A percentile compares a stretch with the other conserved stretches of the same genome.
Conservation (phyloP, 2,888 invertebrate genomes). For the Acleris laterana region DNA sequence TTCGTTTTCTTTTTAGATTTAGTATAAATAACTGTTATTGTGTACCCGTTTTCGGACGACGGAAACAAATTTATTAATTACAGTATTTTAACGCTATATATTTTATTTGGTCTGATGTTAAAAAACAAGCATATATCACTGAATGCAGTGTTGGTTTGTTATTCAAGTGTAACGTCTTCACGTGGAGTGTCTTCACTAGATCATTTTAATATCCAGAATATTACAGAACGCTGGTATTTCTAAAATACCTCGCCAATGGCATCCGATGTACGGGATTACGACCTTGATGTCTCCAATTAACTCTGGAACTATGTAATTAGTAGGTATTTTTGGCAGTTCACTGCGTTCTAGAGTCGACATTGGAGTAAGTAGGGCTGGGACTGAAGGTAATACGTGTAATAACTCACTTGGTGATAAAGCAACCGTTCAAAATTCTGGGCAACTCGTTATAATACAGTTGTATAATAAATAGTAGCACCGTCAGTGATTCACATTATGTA, state of each 20-base stretch:
- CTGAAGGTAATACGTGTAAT: constrained; percentile 13
- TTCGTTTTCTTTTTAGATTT: too few relatives aligned
- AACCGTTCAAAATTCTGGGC: background rate
- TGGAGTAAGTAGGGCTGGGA: constrained; percentile 2
- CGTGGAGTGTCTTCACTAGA: background rate
- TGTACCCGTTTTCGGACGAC: too few relatives aligned
- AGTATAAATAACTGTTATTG: too few relatives aligned
- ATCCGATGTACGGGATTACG: constrained; percentile 20
- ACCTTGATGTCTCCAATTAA: constrained; percentile 36
- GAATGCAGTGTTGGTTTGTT: background rate
- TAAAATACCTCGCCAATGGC: constrained; percentile 32
- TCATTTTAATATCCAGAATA: constrained; percentile 6
- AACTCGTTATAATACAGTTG: background rate
- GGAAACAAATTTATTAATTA: too few relatives aligned
- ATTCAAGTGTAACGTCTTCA: background rate
- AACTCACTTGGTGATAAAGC: constrained; percentile 7
- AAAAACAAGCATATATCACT: too few relatives aligned
- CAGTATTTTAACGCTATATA: too few relatives aligned
- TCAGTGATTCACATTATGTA: background rate
- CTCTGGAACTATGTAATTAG: constrained; percentile 36
- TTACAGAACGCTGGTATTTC: constrained; percentile 28
- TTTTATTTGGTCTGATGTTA: too few relatives aligned
- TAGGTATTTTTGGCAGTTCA: constrained; percentile 33
- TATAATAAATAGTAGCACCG: background rate
- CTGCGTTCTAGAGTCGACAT: constrained; percentile 21